Conservation (phyloP, 2,113 vertebrate genomes). For the Podilymbus podiceps region DNA sequence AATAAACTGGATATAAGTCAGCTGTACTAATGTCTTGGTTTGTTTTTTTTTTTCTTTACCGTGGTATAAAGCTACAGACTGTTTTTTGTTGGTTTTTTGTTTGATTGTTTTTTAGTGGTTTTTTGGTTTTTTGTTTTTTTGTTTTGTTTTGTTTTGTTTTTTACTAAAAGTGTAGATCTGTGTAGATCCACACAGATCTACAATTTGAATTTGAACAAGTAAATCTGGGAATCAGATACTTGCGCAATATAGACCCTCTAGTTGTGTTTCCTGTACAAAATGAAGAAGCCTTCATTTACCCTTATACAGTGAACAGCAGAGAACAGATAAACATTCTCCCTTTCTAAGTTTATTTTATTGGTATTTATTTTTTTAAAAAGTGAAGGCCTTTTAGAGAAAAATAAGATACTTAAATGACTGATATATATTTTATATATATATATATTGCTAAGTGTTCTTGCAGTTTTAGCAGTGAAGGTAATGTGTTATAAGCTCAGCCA, state of each 20-base stretch:
- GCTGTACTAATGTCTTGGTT: not conserved
- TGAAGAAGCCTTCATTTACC: not conserved
- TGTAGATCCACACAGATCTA: not conserved
- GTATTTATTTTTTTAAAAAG: not conserved
- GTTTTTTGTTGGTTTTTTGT: not conserved
- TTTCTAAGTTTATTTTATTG: not conserved
- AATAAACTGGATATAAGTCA: constrained; percentile 31
- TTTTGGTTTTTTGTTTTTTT: no score
- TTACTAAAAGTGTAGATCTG: not conserved
- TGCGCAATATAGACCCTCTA: not conserved
- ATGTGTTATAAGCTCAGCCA: not conserved
- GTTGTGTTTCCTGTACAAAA: not conserved
- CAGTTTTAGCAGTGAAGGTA: not conserved
- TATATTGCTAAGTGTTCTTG: not conserved
- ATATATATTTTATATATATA: no score
- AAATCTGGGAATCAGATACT: not conserved
- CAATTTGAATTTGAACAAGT: not conserved
- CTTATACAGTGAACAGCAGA: not conserved
- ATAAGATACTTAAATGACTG: not conserved
- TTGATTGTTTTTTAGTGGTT: not conserved
- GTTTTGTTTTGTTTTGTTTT: no score
- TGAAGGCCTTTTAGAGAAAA: not conserved
- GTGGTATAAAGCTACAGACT: not conserved
- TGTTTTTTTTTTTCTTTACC: not conserved
- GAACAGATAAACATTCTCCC: not conserved